These are phyloP conservation scores for Drosophila arawakana DNA, from an alignment of 1,140 invertebrate genomes.

Conservation along the genomic window DNA sequence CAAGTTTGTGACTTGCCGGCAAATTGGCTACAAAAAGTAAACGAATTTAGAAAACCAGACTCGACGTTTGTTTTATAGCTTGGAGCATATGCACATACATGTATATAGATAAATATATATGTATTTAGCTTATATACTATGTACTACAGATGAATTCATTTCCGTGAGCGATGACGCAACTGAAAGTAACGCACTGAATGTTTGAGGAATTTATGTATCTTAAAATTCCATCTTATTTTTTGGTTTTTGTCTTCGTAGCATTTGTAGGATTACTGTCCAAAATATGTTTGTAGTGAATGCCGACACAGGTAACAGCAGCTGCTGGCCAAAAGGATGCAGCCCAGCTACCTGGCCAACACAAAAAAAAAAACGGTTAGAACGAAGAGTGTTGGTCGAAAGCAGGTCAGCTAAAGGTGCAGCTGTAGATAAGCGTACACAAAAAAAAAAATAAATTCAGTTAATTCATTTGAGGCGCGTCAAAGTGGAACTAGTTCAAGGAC, in stretches of 20 bases:
- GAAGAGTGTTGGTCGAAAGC: neutral
- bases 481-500: constrained; percentile 39
- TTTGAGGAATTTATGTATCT: constrained; percentile 56
- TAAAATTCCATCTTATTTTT: constrained; percentile 4
- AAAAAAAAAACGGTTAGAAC: neutral
- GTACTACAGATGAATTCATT: constrained; percentile 35
- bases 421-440: constrained; percentile 26
- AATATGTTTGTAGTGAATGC: constrained; percentile 39
- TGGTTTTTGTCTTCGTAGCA: constrained; percentile 25
- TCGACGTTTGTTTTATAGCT: constrained; percentile 49
- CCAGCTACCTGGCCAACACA: constrained; percentile 29
- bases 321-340: constrained; percentile 22
- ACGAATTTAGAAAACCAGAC: constrained; percentile 53
- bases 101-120: constrained; percentile 5
- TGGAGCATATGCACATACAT: constrained; percentile 4
- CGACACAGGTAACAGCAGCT: constrained; percentile 38
- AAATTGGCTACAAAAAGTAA: constrained; percentile 27
- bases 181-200: constrained; percentile 49
- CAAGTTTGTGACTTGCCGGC: constrained; percentile 52
- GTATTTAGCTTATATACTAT: constrained; percentile 18
- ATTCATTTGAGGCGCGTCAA: constrained; percentile 6
- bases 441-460: constrained; percentile 16
- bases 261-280: constrained; percentile 48
- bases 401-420: constrained; percentile 28
- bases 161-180: constrained; percentile 71